Evolutionary conservation across 2,113 vertebrate species (phyloP), one percentile per base, ranked within the genome.

Genomic region (Cacatua alba): DNA sequence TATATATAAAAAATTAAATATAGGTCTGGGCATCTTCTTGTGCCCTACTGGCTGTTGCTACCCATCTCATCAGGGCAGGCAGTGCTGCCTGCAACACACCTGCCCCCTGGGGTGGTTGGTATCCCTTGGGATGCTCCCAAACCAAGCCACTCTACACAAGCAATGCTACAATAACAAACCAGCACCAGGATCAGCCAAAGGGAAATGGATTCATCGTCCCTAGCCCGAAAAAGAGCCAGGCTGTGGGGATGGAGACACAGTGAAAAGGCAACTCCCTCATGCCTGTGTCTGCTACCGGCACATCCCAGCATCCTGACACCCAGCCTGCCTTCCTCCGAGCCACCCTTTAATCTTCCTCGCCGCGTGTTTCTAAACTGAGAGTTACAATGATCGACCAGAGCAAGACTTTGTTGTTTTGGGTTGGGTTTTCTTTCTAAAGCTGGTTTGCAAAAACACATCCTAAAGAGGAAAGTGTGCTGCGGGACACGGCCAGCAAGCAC

Each of bases 261-360:
- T 4, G 1, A 29, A 18, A 62, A 37, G 76, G 76, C 89, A 72
- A 55, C 53, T 86, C 93, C 93, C 82, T 79, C 3, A 8, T 0
- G 13, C 48, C 80, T 1, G 12, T 5, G n/a, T 10, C 59, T 0
- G 13, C 65, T 33, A 26, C 63, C 19, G 6, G 55, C 28, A 3
- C 12, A 1, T 14, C 33, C 41, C 83, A 29, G 77, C 28, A 25
- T 9, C 71, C 81, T 65, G 86, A 95, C 95, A 90, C 92, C 94
- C 97, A 79, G 88, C 69, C 94, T 65, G 69, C 57, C 83, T 29
- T n/a, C 41, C 78, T 20, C 33, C 10, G 3, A 52, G 80, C 57
- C 69, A n/a, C 93, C 90, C 94, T 97, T 63, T 97, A 96, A 97
- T 97, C 94, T 96, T 94, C 93, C 76, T 53, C 25, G 2, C 96